Evolutionary conservation across 37 sponge, comb jelly and placozoan genomes (phyloP).

Genomic region (Ianthella basta): DNA sequence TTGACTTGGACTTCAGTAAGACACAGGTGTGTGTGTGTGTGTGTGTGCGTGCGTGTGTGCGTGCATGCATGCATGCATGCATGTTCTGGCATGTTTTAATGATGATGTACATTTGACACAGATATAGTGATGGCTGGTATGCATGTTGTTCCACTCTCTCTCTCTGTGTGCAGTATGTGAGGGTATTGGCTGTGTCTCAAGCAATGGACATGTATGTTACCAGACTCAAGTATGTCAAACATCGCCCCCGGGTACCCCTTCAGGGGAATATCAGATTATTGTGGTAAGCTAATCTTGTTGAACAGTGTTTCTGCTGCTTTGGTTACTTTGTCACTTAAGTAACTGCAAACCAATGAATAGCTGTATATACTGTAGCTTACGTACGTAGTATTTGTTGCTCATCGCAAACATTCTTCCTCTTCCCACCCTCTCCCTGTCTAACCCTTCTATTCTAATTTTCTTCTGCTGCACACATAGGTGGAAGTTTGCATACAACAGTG

Average conservation of each 20-base stretch:
- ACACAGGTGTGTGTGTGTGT: constrained; percentile 49
- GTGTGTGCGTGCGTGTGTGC: not conserved
- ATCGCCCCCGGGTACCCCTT: constrained; percentile 2
- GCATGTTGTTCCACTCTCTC: too few relatives aligned
- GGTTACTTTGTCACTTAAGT: not conserved
- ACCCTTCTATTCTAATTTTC: too few relatives aligned
- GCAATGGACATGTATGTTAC: constrained; percentile 44
- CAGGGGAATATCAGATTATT: not conserved
- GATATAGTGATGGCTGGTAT: too few relatives aligned
- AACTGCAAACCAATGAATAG: too few relatives aligned
- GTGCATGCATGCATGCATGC: not conserved
- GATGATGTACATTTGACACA: too few relatives aligned
- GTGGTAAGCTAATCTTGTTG: not conserved
- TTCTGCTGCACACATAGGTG: too few relatives aligned
- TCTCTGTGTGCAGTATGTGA: constrained; percentile 40
- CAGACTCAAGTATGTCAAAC: constrained; percentile 66
- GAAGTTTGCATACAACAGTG: constrained; percentile 73
- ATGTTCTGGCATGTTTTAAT: too few relatives aligned
- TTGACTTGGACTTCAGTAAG: constrained; percentile 44
- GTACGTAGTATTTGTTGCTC: too few relatives aligned
- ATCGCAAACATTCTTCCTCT: too few relatives aligned
- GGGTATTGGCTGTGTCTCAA: constrained; percentile 53
- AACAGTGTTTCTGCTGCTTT: not conserved
- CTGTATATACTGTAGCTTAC: too few relatives aligned
- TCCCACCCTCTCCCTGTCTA: too few relatives aligned